Conservation (phyloP, 2,113 vertebrate genomes). For the Macrotis lagotis region DNA sequence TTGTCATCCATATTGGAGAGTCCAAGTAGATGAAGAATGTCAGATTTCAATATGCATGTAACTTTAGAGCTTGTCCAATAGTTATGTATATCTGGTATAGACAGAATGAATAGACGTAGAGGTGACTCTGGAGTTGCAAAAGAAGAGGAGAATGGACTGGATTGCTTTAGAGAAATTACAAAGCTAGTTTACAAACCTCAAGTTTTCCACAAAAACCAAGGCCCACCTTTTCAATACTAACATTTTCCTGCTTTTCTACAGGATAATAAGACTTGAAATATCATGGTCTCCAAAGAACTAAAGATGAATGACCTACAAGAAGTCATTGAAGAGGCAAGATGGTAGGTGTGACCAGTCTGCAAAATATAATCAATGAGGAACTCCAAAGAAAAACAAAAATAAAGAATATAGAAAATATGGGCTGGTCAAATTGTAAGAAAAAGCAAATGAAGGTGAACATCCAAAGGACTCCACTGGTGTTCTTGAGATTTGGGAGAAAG, state of each 20-base stretch:
- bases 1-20: not conserved
- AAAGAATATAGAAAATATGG: not conserved
- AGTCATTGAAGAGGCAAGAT: not conserved
- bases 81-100: not conserved
- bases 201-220: not conserved
- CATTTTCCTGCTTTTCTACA: too few relatives aligned
- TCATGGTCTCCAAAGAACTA: not conserved
- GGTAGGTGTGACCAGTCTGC: not conserved
- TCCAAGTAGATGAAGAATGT: not conserved
- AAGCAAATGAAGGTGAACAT: not conserved
- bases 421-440: not conserved
- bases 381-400: not conserved
- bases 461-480: too few relatives aligned
- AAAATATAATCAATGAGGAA: not conserved
- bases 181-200: not conserved
- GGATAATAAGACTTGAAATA: not conserved
- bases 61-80: not conserved
- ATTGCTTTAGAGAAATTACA: not conserved
- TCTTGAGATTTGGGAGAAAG: too few relatives aligned
- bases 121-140: not conserved
- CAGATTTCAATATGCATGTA: too few relatives aligned
- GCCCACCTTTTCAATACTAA: too few relatives aligned
- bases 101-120: not conserved
- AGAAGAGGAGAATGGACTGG: not conserved
- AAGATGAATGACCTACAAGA: not conserved